Evolutionary conservation across 2,113 vertebrate species (phyloP).

Genomic region (Otis tarda): DNA sequence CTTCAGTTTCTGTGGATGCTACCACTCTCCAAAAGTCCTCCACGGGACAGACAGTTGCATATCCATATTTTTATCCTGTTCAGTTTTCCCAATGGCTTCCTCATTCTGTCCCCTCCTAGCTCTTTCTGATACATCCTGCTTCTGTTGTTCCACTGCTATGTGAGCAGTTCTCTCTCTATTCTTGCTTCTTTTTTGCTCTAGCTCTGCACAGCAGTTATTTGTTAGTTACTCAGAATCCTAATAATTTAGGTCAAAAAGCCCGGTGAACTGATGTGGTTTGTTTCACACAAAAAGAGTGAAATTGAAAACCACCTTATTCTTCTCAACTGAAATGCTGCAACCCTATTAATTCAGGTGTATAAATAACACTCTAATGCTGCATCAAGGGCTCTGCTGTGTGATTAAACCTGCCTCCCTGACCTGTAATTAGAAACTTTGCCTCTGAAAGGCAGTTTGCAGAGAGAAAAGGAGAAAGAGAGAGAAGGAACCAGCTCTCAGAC

Average conservation of each 20-base stretch:
- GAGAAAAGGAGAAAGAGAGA: conserved; percentile 54
- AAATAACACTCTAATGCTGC: conserved; percentile 65
- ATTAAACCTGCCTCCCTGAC: conserved; percentile 69
- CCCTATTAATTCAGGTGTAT: conserved; percentile 75
- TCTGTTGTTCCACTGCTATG: background rate
- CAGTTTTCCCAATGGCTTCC: background rate
- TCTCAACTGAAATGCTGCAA: conserved; percentile 65
- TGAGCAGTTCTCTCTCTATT: background rate
- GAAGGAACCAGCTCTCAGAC: conserved; percentile 61
- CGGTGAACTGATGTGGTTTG: conserved; percentile 46
- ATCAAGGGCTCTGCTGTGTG: conserved; percentile 68
- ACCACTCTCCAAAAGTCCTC: background rate
- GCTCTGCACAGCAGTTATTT: background rate
- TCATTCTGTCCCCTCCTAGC: background rate
- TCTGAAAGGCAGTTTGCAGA: conserved; percentile 69
- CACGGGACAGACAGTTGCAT: background rate
- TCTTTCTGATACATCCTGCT: background rate
- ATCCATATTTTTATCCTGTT: background rate
- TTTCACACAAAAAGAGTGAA: conserved; percentile 62
- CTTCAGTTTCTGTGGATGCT: background rate
- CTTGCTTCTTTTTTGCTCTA: background rate
- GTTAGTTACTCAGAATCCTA: conserved; percentile 33
- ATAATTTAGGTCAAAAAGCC: conserved; percentile 65
- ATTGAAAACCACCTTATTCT: conserved; percentile 69
- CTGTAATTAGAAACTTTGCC: conserved; percentile 83